These are phyloP conservation scores for Agrypnus murinus DNA, from an alignment of 2,888 invertebrate species.

Conservation along the genomic window DNA sequence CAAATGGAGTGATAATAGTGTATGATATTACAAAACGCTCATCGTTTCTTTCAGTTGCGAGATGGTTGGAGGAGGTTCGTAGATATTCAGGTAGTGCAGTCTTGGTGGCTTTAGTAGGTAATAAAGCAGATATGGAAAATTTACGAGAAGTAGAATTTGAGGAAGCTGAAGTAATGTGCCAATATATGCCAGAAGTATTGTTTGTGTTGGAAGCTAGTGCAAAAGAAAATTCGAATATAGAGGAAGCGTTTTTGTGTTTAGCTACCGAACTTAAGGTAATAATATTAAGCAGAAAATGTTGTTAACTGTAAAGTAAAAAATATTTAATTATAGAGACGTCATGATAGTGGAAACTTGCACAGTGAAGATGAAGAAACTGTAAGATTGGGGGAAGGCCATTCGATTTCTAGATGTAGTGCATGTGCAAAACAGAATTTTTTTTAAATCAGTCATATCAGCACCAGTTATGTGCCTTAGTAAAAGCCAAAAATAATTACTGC, in stretches of 20 bases:
- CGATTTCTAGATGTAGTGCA: slow-evolving; percentile 80
- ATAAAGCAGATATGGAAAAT: slow-evolving; percentile 90
- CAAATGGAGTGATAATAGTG: slow-evolving; percentile 97
- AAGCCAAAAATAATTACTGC: slow-evolving; percentile 22
- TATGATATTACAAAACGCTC: slow-evolving; percentile 96
- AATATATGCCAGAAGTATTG: slow-evolving; percentile 89
- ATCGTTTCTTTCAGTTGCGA: slow-evolving; percentile 91
- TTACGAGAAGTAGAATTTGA: slow-evolving; percentile 89
- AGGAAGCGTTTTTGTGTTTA: slow-evolving; percentile 89
- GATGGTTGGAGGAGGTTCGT: slow-evolving; percentile 97
- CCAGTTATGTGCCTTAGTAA: slow-evolving; percentile 54
- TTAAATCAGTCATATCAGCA: slow-evolving; percentile 49
- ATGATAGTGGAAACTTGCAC: slow-evolving; percentile 80
- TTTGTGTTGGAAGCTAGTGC: slow-evolving; percentile 93
- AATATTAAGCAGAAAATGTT: too few relatives aligned
- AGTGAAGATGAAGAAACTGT: slow-evolving; percentile 79
- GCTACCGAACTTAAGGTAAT: slow-evolving; percentile 90
- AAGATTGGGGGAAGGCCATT: slow-evolving; percentile 79
- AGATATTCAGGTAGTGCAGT: slow-evolving; percentile 95
- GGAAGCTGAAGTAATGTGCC: slow-evolving; percentile 91
- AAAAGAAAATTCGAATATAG: slow-evolving; percentile 93
- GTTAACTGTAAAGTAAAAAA: too few relatives aligned
- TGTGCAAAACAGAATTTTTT: slow-evolving; percentile 67
- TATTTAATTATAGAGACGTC: slow-evolving; percentile 78
- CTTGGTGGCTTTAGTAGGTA: slow-evolving; percentile 92